These are phyloP conservation scores for Ptychoptera contaminata DNA, from an alignment of 2,888 invertebrate genomes.

Conservation along the genomic window DNA sequence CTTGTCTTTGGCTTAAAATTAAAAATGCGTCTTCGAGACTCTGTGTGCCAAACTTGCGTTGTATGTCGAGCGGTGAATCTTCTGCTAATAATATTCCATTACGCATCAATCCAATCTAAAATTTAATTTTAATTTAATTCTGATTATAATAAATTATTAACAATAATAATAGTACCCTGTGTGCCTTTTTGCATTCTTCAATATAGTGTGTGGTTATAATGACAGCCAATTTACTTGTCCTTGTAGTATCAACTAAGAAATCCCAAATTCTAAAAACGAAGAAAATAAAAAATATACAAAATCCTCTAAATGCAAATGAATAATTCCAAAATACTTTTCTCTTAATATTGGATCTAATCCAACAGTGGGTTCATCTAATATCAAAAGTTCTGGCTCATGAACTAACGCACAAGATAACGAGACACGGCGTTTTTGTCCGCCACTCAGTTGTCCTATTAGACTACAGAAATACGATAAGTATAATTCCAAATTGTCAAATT, in stretches of 20 bases:
- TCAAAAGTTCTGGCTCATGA: conserved; percentile 74
- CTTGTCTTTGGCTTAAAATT: conserved; percentile 47
- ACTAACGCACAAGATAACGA: conserved; percentile 80
- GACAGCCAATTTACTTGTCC: conserved; percentile 55
- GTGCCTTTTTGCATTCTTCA: conserved; percentile 74
- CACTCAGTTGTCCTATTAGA: conserved; percentile 48
- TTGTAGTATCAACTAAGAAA: conserved; percentile 56
- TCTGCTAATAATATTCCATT: conserved; percentile 75
- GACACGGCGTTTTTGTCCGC: conserved; percentile 79
- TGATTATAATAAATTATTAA: neutral
- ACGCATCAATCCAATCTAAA: conserved; percentile 77
- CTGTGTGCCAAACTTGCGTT: conserved; percentile 49
- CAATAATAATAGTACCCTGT: conserved; percentile 36
- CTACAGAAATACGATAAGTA: too few relatives aligned
- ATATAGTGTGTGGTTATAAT: conserved; percentile 92
- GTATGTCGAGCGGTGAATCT: conserved; percentile 57
- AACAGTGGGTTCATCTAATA: conserved; percentile 89
- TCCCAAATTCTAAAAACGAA: conserved; percentile 64
- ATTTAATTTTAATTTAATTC: neutral
- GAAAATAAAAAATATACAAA: neutral
- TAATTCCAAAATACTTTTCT: conserved; percentile 42
- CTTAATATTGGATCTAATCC: conserved; percentile 80
- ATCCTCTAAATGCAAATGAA: neutral
- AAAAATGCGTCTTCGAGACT: conserved; percentile 81
- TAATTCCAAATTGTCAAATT: too few relatives aligned